These are phyloP conservation scores for Myiozetetes cayanensis DNA, from an alignment of 2,113 vertebrate genomes.

Conservation along the genomic window DNA sequence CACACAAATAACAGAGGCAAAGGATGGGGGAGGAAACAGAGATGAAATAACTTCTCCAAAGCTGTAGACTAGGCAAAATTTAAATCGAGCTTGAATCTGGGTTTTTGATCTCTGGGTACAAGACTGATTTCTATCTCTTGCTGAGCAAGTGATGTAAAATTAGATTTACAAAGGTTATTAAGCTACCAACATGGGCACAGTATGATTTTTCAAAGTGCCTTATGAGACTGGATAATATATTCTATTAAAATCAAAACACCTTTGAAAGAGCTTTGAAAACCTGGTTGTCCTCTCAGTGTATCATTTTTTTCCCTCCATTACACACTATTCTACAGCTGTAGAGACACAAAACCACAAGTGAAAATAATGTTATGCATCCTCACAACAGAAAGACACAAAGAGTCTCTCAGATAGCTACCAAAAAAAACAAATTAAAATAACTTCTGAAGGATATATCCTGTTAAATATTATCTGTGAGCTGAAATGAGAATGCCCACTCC, in stretches of 20 bases:
- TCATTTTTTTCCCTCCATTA: neutral
- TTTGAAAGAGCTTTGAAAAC: conserved; percentile 44
- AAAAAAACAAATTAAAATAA: conserved; percentile 18
- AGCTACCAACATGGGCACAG: neutral
- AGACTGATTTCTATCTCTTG: neutral
- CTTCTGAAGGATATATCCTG: neutral
- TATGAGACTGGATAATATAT: neutral
- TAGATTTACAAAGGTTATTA: conserved; percentile 57
- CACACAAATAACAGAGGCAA: neutral
- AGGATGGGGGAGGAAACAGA: neutral
- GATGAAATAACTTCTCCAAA: conserved; percentile 2
- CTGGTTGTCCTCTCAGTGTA: neutral
- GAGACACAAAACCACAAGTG: neutral
- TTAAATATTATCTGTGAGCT: neutral
- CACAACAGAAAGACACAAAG: neutral
- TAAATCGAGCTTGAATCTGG: neutral
- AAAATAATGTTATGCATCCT: neutral
- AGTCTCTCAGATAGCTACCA: neutral
- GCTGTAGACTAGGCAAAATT: neutral
- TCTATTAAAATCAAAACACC: conserved; percentile 38
- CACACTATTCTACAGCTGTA: neutral
- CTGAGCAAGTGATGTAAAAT: conserved; percentile 31
- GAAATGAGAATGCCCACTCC: neutral
- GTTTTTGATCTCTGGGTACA: conserved; percentile 26
- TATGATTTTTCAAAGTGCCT: conserved; percentile 30